Base-by-base conservation (phyloP, 2,797 vertebrate genomes). In the Neomorphus geoffroyi region DNA sequence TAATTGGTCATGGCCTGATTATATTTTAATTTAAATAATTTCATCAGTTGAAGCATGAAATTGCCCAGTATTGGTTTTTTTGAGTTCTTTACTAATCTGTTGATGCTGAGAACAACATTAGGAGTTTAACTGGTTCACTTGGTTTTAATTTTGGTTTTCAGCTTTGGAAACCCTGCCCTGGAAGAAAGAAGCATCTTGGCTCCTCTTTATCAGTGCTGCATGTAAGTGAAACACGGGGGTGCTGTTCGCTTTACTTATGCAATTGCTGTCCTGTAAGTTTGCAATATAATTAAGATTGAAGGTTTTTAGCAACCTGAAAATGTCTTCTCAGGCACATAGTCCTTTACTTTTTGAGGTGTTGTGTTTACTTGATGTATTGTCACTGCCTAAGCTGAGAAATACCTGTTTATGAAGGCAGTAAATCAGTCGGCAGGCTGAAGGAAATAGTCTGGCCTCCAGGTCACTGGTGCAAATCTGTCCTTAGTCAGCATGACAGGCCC, bases 201-300 rank as follows among this genome's bases (percentile, higher is more conserved):
- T 54, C 99, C 99, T 27, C 98, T 99, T 73, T 99, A 99, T 94
- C 99, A 99, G 97, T 99, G 99, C 91, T 99, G 99, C 99, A 99
- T 99, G 99, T 99, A 98, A 99, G 99, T 98, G 91, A 80, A 61
- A 17, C 15, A 18, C 33, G 56, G 69, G 50, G 24, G 18, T 86
- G 39, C 54, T 65, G 26, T 43, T 92, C 43, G 19, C 66, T 73
- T 86, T 12, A 14, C 28, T 53, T 85, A 23, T 2, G 32, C 50
- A 54, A 27, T 46, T 80, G 48, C 33, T 93, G 33, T 35, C 61
- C 64, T 54, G 35, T 57, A 58, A 45, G 60, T 80, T 70, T 77
- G 74, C 18, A 21, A 0, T 74, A 11, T 66, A 82, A 78, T 91
- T 69, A 61, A 72, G 37, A 54, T 77, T 43, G 57, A 56, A 88